These are phyloP conservation scores for Didymodactylos carnosus DNA, from an alignment of 2,888 invertebrate species.

Conservation along the genomic window DNA sequence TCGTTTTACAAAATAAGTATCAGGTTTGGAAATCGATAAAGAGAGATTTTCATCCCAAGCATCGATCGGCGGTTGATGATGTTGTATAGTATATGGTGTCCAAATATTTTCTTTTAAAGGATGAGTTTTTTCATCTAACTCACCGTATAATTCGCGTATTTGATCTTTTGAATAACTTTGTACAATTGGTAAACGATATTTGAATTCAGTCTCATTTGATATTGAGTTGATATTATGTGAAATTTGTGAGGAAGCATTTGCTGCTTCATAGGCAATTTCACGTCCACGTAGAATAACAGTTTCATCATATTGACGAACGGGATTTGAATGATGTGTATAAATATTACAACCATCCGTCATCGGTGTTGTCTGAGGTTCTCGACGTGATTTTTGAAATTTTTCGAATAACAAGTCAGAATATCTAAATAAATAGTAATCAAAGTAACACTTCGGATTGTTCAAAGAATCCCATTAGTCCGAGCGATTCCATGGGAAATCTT, in stretches of 20 bases:
- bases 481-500: too few relatives aligned
- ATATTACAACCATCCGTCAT: background rate
- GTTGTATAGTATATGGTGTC: too few relatives aligned
- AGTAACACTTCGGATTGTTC: too few relatives aligned
- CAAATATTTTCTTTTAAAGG: background rate
- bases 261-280: background rate
- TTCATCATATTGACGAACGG: background rate
- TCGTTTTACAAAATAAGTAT: too few relatives aligned
- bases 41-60: background rate
- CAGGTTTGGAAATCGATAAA: too few relatives aligned
- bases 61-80: background rate
- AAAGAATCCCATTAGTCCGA: too few relatives aligned
- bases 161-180: background rate
- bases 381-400: background rate
- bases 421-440: too few relatives aligned
- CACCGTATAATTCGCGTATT: background rate
- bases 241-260: background rate
- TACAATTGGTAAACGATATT: too few relatives aligned
- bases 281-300: background rate
- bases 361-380: background rate
- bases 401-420: background rate
- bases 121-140: background rate
- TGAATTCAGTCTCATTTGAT: too few relatives aligned
- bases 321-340: background rate
- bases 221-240: too few relatives aligned